Evolutionary conservation across 2,888 invertebrate genomes (phyloP), one percentile per base, ranked within the genome.

Genomic region (Pandemis heparana): DNA sequence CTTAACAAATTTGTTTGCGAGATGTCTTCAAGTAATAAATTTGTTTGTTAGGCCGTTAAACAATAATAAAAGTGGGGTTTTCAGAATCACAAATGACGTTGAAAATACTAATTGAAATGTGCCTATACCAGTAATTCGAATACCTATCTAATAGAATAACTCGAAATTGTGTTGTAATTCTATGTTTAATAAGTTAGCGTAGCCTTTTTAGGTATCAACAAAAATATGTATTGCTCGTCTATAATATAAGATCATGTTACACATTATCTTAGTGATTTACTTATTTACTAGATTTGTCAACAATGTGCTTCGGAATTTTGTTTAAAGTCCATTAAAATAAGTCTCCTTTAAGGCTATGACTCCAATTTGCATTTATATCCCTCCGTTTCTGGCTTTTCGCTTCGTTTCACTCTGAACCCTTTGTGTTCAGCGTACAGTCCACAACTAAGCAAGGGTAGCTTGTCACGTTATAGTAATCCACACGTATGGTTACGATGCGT

Each of bases 1-100:
- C 79, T 80, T 80, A 82, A 79, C 79, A 71, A 80, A 81, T 82
- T 83, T 82, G 82, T 82, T 83, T 81, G 78, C 73, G 70, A 77
- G 61, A 67, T 68, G 62, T 75, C 75, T 65, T 71, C 78, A 71
- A 80, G 73, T 64, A 64, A 68, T 64, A 69, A 68, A 73, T 68
- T 67, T 59, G 68, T 67, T 67, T 53, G 67, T 59, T 38, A 59
- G 71, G 62, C 67, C 48, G 63, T 46, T 32, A 46, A 63, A 63
- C 23, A n/a, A 53, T 63, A 63, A 43, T 64, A 16, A 10, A 16
- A 10, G 2, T 63, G 70, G 70, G 53, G 23, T 63, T 70, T 53
- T 56, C 61, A 51, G 4, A 12, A 56, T 12, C 1, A 3, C 1
- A 12, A 56, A 10, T 23, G 12, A 10, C 5, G 18, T 23, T 23